Evolutionary conservation across 2,113 vertebrate genomes (phyloP), one percentile per base, ranked within the genome.

Genomic region (Gallinago paraguaiae): DNA sequence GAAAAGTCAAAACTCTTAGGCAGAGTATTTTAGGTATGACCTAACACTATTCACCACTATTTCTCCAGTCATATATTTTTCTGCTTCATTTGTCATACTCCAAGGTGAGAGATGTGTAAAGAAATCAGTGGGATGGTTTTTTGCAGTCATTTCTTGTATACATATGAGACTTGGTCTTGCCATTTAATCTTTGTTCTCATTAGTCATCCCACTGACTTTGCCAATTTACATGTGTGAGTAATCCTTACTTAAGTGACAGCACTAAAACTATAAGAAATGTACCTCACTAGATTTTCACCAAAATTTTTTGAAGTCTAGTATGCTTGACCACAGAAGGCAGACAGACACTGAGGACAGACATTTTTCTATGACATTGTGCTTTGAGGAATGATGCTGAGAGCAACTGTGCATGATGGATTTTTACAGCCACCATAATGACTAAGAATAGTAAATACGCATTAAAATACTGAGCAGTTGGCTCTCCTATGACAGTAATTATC

Each of bases 171-270:
- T 88, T 65, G 76, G 63, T 79, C 61, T 95, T 93, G 57, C 86
- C 77, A 64, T 94, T 93, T 95, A 96, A 69, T 96, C 95, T 89
- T 93, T 92, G 48, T 78, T 93, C 80, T 65, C 45, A 46, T 93
- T 95, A 95, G 74, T 96, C 90, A 96, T 91, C n/a, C 35, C 31
- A 61, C 70, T 89, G 72, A 45, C 72, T 95, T 68, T 35, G 37
- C 46, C 82, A 80, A 93, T 96, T 87, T 95, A 91, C 68, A n/a
- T n/a, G 31, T 90, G 53, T 96, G 94, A 97, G 75, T 95, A 97
- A 94, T 94, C 45, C 60, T 76, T 81, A 85, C 53, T 86, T 43
- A 56, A 87, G 69, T 86, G 72, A 68, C 43, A 80, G 54, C 48
- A 82, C 20, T 71, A 91, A 89, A 86, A 75, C 43, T 87, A 5